phyloP scores from a whole-genome alignment of 2,888 invertebrate species.

The Bedellia somnulentella region DNA sequence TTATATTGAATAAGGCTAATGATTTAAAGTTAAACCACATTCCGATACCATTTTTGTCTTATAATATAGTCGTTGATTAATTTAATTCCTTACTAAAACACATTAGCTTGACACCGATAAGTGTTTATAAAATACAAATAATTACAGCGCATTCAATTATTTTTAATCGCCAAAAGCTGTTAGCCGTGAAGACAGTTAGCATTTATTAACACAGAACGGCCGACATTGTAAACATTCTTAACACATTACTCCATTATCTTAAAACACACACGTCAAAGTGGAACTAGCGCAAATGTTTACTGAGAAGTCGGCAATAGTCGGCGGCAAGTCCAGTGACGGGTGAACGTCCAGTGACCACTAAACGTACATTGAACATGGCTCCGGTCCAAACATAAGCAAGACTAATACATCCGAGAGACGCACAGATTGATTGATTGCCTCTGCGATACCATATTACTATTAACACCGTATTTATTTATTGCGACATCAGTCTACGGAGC shows the following conservation, averaged over 20 bases:
- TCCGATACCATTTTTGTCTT: too few relatives aligned
- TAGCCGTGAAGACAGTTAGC: constrained; percentile 14
- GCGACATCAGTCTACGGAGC: too few relatives aligned
- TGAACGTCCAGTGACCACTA: neutral
- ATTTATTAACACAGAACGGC: constrained; percentile 26
- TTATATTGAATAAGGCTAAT: too few relatives aligned
- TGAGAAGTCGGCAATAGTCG: constrained; percentile 22
- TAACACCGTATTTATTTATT: too few relatives aligned
- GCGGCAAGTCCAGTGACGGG: constrained; percentile 10
- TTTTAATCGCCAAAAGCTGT: too few relatives aligned
- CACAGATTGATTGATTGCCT: constrained; percentile 1
- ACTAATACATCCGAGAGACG: constrained; percentile 1
- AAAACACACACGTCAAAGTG: constrained; percentile 30
- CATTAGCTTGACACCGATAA: too few relatives aligned
- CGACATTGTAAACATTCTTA: constrained; percentile 34
- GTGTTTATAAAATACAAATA: too few relatives aligned
- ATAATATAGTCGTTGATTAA: too few relatives aligned
- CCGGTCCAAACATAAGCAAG: neutral
- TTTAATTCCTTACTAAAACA: too few relatives aligned
- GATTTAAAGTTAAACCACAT: too few relatives aligned
- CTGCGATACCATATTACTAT: neutral
- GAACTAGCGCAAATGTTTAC: constrained; percentile 32
- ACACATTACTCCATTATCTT: constrained; percentile 36
- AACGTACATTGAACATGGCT: neutral
- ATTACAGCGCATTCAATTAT: too few relatives aligned